Evolutionary conservation across 2,888 invertebrate genomes (phyloP).

Genomic region (Agonopterix subpropinquella): DNA sequence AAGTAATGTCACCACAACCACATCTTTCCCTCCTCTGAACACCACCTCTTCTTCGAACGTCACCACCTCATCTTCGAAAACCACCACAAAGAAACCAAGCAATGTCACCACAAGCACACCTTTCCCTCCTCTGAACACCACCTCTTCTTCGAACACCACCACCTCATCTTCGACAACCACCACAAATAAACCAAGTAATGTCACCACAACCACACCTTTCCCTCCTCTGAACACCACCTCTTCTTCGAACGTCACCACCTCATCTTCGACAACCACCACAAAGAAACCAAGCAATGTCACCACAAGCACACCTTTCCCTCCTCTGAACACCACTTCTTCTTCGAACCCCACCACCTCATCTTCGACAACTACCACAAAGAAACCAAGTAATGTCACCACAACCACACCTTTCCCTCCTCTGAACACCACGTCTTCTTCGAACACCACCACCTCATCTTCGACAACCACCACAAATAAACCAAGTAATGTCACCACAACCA

Average conservation of each 20-base stretch:
- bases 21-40: too few relatives aligned
- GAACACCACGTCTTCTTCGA: not conserved
- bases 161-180: not conserved
- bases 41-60: too few relatives aligned
- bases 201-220: not conserved
- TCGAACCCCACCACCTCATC: not conserved
- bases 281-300: not conserved
- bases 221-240: not conserved
- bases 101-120: not conserved
- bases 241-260: not conserved
- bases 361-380: not conserved
- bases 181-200: not conserved
- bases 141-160: not conserved
- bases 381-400: not conserved
- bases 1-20: too few relatives aligned
- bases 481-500: not conserved
- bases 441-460: not conserved
- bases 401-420: not conserved
- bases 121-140: not conserved
- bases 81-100: too few relatives aligned
- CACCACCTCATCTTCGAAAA: too few relatives aligned
- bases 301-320: not conserved
- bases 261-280: not conserved
- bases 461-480: not conserved
- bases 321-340: not conserved